Evolutionary conservation across 2,888 invertebrate genomes (phyloP), one percentile per base, ranked within the genome.

Genomic region (Hesperia comma): DNA sequence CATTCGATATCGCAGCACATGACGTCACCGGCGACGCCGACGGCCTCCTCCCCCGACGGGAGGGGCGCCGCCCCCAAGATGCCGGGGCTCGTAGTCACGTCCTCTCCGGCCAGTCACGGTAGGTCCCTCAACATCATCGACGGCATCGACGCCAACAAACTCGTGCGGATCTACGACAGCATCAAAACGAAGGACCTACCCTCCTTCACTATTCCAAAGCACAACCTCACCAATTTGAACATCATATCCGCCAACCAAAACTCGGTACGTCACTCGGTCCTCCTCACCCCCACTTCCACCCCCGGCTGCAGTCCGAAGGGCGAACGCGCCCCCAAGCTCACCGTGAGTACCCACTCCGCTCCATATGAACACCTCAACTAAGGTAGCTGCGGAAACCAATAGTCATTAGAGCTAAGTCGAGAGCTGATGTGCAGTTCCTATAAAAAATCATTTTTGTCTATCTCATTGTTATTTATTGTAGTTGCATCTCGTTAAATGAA

Each of bases 1-100:
- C 97, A 97, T 84, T 94, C 95, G 1, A 80, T 84, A 69, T 71
- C 84, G 0, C 86, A 88, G 61, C 90, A 89, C 75, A 80, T 84
- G 26, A 72, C 74, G 19, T 70, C 72, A 41, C 72, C 79, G 2
- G 72, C 76, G 62, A 43, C 72, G n/a, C 21, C 71, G 6, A 68
- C 73, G 7, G 21, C 66, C 21, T 69, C 61, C 19, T 70, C 69
- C 7, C 70, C 63, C 26, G 73, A 71, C 72, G 7, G 61, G 68
- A 0, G 66, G 70, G 57, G 10, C 37, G 37, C 77, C 74, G 32
- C 77, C 79, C 41, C 80, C 40, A 84, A 81, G 68, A 77, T 85
- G 82, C 81, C 87, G 6, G 87, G 87, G 5, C 80, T 90, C 46
- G 88, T 91, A 1, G 90, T 91, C 43, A 91, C 91, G n/a, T 86